A percentile compares a stretch with the other conserved stretches of the same genome.
phyloP scores from a whole-genome alignment of 2,797 vertebrate species.

The Cryptoprocta ferox region DNA sequence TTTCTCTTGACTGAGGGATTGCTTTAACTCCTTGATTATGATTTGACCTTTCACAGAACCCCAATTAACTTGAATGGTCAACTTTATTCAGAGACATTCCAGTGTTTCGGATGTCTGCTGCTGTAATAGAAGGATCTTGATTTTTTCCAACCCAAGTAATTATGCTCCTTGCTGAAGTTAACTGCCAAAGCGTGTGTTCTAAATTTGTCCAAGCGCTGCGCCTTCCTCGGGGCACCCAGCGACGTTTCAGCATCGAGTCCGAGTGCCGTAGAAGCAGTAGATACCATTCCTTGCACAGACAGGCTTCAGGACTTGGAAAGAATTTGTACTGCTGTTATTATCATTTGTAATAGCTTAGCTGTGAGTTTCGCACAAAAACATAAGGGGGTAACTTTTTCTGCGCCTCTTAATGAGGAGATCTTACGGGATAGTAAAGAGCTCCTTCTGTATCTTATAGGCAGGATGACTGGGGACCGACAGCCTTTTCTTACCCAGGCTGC shows the following conservation, averaged over 20 bases:
- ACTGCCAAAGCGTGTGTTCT: not conserved
- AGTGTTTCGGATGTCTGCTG: constrained; percentile 55
- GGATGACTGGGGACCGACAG: not conserved
- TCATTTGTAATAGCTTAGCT: constrained; percentile 4
- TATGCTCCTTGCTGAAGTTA: constrained; percentile 32
- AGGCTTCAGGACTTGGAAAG: not conserved
- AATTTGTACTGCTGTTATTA: constrained; percentile 26
- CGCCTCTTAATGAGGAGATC: not conserved
- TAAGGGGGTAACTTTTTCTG: constrained; percentile 29
- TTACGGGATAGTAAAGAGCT: not conserved
- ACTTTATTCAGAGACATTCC: constrained; percentile 61
- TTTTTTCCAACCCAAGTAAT: constrained; percentile 13
- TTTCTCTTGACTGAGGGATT: constrained; percentile 58
- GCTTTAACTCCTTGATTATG: constrained; percentile 51
- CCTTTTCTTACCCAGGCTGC: not conserved
- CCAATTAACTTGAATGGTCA: constrained; percentile 59
- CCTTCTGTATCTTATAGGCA: not conserved
- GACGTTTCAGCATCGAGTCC: not conserved
- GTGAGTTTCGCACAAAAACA: not conserved
- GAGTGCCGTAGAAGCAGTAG: not conserved
- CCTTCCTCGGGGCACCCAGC: not conserved
- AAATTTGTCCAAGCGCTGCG: not conserved
- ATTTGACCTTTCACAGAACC: constrained; percentile 66
- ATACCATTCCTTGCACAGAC: constrained; percentile 3
- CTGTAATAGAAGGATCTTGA: constrained; percentile 27